A percentile compares a stretch with the other conserved stretches of the same genome.
Evolutionary conservation across 2,797 vertebrate species (phyloP).

Genomic region (Alectoris magna): DNA sequence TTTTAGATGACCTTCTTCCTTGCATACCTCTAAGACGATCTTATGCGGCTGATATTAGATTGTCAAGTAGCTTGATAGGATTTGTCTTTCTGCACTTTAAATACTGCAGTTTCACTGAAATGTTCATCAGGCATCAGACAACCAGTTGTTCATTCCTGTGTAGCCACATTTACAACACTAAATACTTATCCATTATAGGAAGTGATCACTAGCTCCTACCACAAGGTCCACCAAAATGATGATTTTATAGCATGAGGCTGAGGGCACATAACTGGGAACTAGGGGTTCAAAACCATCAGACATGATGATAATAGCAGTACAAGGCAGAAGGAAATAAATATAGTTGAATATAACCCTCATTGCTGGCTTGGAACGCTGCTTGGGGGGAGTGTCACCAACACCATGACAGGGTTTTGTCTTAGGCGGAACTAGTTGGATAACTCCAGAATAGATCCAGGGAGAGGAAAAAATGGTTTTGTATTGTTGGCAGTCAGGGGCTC

Average conservation of each 20-base stretch:
- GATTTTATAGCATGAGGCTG: background rate
- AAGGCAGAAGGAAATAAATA: background rate
- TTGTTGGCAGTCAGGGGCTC: background rate
- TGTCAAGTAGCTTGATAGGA: background rate
- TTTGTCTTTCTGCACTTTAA: background rate
- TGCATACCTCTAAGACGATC: background rate
- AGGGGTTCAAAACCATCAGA: background rate
- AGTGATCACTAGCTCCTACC: background rate
- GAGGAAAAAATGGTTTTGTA: background rate
- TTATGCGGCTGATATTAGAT: background rate
- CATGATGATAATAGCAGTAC: background rate
- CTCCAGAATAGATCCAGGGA: background rate
- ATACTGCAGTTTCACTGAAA: background rate
- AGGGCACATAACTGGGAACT: background rate
- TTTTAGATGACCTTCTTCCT: background rate
- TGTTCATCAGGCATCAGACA: background rate
- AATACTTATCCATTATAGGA: background rate
- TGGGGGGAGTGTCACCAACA: background rate
- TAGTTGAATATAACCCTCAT: background rate
- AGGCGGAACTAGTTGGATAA: background rate
- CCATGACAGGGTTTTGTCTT: background rate
- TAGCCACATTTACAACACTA: background rate
- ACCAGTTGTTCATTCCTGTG: rapidly evolving
- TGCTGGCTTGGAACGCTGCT: background rate
- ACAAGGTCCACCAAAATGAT: background rate